These are phyloP conservation scores for Lottia gigantea DNA, from an alignment of 2,888 invertebrate genomes.

Conservation along the genomic window DNA sequence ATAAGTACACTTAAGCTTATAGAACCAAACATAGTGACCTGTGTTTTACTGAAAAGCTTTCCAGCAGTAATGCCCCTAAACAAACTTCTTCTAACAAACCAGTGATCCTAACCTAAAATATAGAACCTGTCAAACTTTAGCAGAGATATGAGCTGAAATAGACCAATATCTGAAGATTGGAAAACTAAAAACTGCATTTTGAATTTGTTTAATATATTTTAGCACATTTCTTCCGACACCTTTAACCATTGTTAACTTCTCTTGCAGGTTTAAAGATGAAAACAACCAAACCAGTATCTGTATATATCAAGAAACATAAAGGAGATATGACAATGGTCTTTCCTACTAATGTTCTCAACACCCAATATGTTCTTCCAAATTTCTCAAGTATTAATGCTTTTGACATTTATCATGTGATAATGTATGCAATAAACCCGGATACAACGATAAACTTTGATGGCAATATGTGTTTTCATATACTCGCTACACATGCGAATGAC, in stretches of 20 bases:
- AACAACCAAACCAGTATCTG: conserved; percentile 20
- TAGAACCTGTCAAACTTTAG: too few relatives aligned
- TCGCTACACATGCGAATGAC: not conserved
- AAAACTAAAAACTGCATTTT: too few relatives aligned
- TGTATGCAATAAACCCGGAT: not conserved
- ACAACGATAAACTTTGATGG: not conserved
- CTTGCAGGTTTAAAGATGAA: conserved; percentile 21
- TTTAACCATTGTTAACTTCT: not conserved
- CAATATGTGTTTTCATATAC: not conserved
- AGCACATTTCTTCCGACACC: not conserved
- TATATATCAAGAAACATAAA: conserved; percentile 13
- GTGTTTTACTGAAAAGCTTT: too few relatives aligned
- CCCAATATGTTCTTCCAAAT: conserved; percentile 22
- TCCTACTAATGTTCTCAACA: conserved; percentile 20
- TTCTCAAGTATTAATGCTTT: not conserved
- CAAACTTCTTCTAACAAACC: too few relatives aligned
- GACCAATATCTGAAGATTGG: too few relatives aligned
- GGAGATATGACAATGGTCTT: conserved; percentile 26
- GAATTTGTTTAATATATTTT: too few relatives aligned
- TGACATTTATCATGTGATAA: not conserved
- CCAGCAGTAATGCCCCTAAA: too few relatives aligned
- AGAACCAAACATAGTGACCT: too few relatives aligned
- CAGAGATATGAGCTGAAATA: too few relatives aligned
- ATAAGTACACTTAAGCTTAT: too few relatives aligned
- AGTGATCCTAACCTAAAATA: too few relatives aligned